Conservation (phyloP, 2,888 invertebrate species). For the Orchesellides sinensis region DNA sequence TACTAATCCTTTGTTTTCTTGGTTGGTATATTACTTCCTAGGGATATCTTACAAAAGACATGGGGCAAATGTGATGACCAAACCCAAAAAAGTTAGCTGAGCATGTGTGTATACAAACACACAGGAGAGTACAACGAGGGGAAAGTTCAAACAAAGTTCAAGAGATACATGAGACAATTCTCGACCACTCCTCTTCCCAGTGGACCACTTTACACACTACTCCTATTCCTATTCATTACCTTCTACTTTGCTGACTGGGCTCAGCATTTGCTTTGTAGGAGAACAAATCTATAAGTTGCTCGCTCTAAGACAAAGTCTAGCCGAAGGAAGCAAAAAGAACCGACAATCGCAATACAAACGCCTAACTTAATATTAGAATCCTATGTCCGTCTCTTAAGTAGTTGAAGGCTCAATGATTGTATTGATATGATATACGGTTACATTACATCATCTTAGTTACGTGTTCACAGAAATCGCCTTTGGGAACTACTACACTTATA, state of each 20-base stretch:
- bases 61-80: slow-evolving; percentile 32
- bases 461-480: slow-evolving; percentile 32
- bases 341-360: slow-evolving; percentile 28
- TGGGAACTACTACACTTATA: slow-evolving; percentile 54
- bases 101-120: not conserved
- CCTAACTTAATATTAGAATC: too few relatives aligned
- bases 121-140: slow-evolving; percentile 8
- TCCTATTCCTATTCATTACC: slow-evolving; percentile 25
- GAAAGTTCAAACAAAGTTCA: slow-evolving; percentile 60
- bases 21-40: slow-evolving; percentile 18
- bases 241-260: slow-evolving; percentile 1
- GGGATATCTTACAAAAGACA: slow-evolving; percentile 32
- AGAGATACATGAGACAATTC: slow-evolving; percentile 52
- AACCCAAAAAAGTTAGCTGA: not conserved
- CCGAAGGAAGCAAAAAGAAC: not conserved
- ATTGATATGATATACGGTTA: too few relatives aligned
- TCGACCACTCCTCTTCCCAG: slow-evolving; percentile 48
- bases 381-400: too few relatives aligned
- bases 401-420: too few relatives aligned
- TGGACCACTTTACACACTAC: slow-evolving; percentile 55
- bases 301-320: slow-evolving; percentile 2
- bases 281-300: not conserved
- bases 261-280: not conserved
- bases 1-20: not conserved
- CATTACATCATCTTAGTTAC: too few relatives aligned